These are phyloP conservation scores for Drosophila kurseongensis DNA, from an alignment of 1,140 invertebrate species.

Conservation along the genomic window DNA sequence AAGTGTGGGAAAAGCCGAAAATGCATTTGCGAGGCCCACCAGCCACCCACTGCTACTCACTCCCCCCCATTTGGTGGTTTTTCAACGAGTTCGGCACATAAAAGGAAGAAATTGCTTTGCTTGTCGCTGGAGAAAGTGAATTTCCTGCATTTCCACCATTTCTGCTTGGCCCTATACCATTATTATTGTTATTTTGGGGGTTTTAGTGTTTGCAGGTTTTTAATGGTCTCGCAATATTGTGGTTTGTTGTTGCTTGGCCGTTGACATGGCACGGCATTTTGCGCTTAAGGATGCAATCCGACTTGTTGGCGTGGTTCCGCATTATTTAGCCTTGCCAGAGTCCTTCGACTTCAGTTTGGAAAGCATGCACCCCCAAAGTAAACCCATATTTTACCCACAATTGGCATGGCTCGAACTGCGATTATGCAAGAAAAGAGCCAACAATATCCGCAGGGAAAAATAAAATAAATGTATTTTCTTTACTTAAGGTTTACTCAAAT, in stretches of 20 bases:
- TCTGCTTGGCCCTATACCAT: constrained; percentile 16
- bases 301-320: constrained; percentile 11
- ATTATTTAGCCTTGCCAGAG: constrained; percentile 12
- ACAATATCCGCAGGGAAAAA: not conserved
- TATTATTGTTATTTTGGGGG: constrained; percentile 58
- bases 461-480: not conserved
- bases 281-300: constrained; percentile 58
- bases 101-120: constrained; percentile 40
- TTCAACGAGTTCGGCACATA: constrained; percentile 30
- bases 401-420: not conserved
- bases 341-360: constrained; percentile 1
- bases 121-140: constrained; percentile 52
- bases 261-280: constrained; percentile 63
- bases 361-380: constrained; percentile 8
- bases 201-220: constrained; percentile 49
- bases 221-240: constrained; percentile 55
- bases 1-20: constrained; percentile 32
- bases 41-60: not conserved
- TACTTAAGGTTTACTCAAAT: no score
- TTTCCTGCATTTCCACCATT: constrained; percentile 55
- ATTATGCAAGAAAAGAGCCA: constrained; percentile 7
- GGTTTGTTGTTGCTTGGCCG: constrained; percentile 33
- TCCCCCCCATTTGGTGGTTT: constrained; percentile 12
- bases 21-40: constrained; percentile 23
- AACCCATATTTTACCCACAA: constrained; percentile 17